These are phyloP conservation scores for Conistra vaccinii DNA, from an alignment of 2,888 invertebrate genomes.

Conservation along the genomic window DNA sequence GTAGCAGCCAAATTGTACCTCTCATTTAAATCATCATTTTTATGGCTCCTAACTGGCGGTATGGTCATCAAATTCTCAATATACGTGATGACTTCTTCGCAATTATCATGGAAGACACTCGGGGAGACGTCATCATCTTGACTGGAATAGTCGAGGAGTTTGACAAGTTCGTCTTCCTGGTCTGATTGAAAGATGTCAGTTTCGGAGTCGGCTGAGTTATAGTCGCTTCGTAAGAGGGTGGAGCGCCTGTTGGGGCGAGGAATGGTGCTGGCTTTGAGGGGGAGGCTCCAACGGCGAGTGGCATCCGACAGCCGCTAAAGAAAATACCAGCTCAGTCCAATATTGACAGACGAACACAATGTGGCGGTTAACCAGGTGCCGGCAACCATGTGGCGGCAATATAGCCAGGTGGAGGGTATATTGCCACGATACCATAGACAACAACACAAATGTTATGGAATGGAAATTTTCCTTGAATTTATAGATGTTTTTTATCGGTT, in stretches of 20 bases:
- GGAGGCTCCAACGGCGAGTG: slow-evolving; percentile 88
- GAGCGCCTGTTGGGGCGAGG: slow-evolving; percentile 78
- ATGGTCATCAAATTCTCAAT: slow-evolving; percentile 81
- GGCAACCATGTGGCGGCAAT: neutral
- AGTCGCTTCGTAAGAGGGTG: slow-evolving; percentile 73
- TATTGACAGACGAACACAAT: slow-evolving; percentile 76
- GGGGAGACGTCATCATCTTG: slow-evolving; percentile 91
- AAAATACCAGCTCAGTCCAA: slow-evolving; percentile 79
- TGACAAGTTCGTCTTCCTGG: slow-evolving; percentile 94
- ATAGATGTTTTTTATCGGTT: neutral
- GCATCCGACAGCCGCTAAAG: slow-evolving; percentile 85
- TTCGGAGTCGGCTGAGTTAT: slow-evolving; percentile 91
- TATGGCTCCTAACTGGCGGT: slow-evolving; percentile 69
- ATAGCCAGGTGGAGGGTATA: slow-evolving; percentile 15
- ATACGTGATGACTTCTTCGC: slow-evolving; percentile 85
- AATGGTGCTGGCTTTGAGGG: slow-evolving; percentile 80
- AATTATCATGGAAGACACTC: slow-evolving; percentile 86
- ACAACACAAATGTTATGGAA: slow-evolving; percentile 50
- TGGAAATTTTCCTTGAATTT: slow-evolving; percentile 26
- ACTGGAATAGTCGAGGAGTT: slow-evolving; percentile 93
- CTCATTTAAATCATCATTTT: slow-evolving; percentile 82
- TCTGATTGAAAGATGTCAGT: slow-evolving; percentile 95
- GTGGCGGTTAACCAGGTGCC: neutral
- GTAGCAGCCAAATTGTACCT: slow-evolving; percentile 84
- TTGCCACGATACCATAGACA: slow-evolving; percentile 37